Evolutionary conservation across 37 sponge, comb jelly and placozoan genomes (phyloP).

Genomic region (Lycopodina hypogea): DNA sequence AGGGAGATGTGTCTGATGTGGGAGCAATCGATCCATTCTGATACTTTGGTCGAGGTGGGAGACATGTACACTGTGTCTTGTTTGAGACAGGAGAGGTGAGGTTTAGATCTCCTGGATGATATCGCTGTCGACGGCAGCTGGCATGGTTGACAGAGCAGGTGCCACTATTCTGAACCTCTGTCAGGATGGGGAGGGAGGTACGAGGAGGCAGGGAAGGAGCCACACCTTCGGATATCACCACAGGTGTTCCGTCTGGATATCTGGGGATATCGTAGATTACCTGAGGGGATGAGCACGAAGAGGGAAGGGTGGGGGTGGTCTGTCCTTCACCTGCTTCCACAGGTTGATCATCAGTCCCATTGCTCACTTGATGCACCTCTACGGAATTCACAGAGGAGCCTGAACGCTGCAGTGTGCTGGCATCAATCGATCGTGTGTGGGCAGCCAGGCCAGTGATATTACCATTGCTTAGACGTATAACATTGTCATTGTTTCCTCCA

Average conservation of each 20-base stretch:
- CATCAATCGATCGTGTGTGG: neutral
- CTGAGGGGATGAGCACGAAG: neutral
- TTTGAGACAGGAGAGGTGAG: no score
- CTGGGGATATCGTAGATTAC: conserved; percentile 1
- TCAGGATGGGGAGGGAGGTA: neutral
- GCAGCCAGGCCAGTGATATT: neutral
- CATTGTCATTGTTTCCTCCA: neutral
- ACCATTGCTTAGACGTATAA: neutral
- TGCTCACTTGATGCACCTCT: conserved; percentile 10
- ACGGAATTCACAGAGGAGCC: conserved; percentile 11
- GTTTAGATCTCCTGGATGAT: no score
- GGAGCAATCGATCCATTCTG: no score
- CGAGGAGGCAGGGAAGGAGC: conserved; percentile 2
- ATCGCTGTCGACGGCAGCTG: no score
- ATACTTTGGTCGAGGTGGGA: no score
- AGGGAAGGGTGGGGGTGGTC: neutral
- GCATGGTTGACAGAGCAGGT: neutral
- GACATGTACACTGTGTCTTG: no score
- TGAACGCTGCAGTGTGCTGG: neutral
- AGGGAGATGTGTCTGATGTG: no score
- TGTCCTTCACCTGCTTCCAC: neutral
- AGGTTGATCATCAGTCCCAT: neutral
- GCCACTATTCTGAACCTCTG: neutral
- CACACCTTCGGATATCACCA: no score
- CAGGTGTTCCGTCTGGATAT: neutral